A percentile compares a stretch with the other conserved stretches of the same genome.
phyloP scores from a whole-genome alignment of 2,113 vertebrate species.

The Aspiorhynchus laticeps region DNA sequence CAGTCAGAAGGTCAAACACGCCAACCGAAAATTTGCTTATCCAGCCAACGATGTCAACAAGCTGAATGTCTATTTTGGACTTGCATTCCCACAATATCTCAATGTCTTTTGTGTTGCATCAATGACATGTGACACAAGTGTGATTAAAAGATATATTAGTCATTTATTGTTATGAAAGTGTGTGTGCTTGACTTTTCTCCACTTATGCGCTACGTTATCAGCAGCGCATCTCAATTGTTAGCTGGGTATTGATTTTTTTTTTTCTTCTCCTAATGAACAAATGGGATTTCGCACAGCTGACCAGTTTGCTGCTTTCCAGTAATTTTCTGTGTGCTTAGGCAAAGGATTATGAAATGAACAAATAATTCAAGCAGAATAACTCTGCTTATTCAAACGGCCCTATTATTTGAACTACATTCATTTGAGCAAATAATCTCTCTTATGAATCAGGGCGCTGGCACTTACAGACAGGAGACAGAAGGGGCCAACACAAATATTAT shows the following conservation, averaged over 20 bases:
- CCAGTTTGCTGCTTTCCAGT: constrained; percentile 83
- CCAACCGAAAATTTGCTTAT: constrained; percentile 48
- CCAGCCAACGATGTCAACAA: constrained; percentile 18
- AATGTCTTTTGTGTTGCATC: constrained; percentile 17
- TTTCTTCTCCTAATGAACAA: constrained; percentile 74
- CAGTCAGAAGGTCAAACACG: constrained; percentile 69
- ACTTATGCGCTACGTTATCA: constrained; percentile 58
- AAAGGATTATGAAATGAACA: constrained; percentile 80
- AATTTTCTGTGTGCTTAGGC: constrained; percentile 81
- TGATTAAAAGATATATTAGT: constrained; percentile 40
- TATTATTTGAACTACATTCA: constrained; percentile 81
- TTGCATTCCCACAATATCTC: constrained; percentile 5
- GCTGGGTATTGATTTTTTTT: constrained; percentile 73
- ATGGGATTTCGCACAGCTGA: constrained; percentile 83
- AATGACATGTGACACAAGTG: constrained; percentile 28
- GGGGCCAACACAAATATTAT: constrained; percentile 75
- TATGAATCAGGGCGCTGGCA: constrained; percentile 73
- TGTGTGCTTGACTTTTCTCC: constrained; percentile 36
- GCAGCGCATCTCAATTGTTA: constrained; percentile 62
- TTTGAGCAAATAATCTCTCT: constrained; percentile 80
- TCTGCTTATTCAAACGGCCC: constrained; percentile 74
- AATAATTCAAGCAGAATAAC: constrained; percentile 79
- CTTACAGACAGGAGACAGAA: constrained; percentile 59
- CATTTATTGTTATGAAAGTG: constrained; percentile 38
- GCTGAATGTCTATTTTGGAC: constrained; percentile 12